Conservation (phyloP, 2,113 vertebrate genomes). For the Bubo scandiacus region DNA sequence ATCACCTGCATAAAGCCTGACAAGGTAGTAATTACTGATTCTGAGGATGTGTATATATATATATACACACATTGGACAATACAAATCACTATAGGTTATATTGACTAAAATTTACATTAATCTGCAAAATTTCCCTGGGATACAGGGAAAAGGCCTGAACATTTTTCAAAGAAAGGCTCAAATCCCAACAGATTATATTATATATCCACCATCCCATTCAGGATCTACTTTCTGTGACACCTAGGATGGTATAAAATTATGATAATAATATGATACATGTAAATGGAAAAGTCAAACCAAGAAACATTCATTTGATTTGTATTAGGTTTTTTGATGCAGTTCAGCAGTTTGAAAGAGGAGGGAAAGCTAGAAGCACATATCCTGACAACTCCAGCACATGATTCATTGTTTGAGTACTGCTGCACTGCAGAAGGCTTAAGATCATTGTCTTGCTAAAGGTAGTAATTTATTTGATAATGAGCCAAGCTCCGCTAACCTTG, state of each 20-base stretch:
- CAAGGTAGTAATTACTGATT: not conserved
- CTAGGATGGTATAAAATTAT: not conserved
- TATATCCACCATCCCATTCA: not conserved
- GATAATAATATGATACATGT: not conserved
- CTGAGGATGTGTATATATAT: not conserved
- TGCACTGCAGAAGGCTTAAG: not conserved
- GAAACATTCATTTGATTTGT: slow-evolving; percentile 7
- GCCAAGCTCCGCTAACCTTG: not conserved
- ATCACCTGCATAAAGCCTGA: not conserved
- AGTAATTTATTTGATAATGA: slow-evolving; percentile 48
- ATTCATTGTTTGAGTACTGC: slow-evolving; percentile 31
- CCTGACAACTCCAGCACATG: not conserved
- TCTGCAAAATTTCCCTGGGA: not conserved
- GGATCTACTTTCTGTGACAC: not conserved
- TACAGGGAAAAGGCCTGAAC: not conserved
- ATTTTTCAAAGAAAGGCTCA: not conserved
- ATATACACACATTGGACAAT: not conserved
- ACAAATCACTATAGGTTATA: not conserved
- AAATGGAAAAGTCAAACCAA: slow-evolving; percentile 41
- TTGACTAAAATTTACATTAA: not conserved
- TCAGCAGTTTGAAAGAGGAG: not conserved
- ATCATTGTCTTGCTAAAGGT: slow-evolving; percentile 44
- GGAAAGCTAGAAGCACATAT: not conserved
- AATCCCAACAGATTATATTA: not conserved
- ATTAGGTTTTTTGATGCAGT: not conserved